Evolutionary conservation across 2,888 invertebrate genomes (phyloP).

Genomic region (Cyrtodaria siliqua): DNA sequence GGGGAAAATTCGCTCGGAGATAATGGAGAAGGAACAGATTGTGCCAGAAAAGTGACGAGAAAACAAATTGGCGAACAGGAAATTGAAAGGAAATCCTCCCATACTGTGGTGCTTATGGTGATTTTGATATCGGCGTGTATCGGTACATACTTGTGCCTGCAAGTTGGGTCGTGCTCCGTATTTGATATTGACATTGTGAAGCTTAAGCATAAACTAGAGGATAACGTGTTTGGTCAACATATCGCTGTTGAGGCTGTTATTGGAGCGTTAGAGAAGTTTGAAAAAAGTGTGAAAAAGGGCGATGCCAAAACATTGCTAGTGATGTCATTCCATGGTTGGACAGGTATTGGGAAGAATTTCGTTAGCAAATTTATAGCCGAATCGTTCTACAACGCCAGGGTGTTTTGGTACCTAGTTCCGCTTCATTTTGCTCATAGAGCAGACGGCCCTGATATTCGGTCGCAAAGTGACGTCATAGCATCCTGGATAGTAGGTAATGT

Average conservation of each 20-base stretch:
- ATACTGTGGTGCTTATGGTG: conserved; percentile 22
- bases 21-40: no score
- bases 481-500: conserved; percentile 75
- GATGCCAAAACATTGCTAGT: conserved; percentile 67
- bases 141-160: conserved; percentile 37
- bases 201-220: conserved; percentile 65
- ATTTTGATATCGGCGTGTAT: conserved; percentile 25
- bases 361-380: conserved; percentile 92
- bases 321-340: conserved; percentile 83
- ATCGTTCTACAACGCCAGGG: conserved; percentile 86
- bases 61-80: no score
- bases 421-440: conserved; percentile 73
- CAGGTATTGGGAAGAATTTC: conserved; percentile 93
- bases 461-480: conserved; percentile 26
- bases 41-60: no score
- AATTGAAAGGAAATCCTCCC: conserved; percentile 31
- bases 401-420: conserved; percentile 72
- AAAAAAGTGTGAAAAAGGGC: conserved; percentile 30
- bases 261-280: conserved; percentile 53
- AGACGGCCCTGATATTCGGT: background rate
- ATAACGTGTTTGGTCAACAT: conserved; percentile 81
- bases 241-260: conserved; percentile 72
- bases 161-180: conserved; percentile 48
- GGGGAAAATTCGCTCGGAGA: no score
- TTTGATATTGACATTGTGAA: conserved; percentile 56